Conservation (phyloP, 2,113 vertebrate species). For the Sinocyclocheilus grahami region DNA sequence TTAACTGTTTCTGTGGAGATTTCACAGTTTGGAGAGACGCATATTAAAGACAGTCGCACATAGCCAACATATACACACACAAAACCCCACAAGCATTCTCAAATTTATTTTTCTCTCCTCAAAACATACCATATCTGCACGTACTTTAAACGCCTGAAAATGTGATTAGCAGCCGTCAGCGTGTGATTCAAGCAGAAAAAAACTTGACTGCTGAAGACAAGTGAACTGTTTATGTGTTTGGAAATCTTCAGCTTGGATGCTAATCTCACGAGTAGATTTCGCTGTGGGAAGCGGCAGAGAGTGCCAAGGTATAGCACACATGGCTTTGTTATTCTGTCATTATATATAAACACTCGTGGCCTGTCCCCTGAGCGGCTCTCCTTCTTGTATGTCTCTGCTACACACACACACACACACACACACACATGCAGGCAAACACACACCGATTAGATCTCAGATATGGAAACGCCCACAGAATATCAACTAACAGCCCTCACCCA, state of each 20-base stretch:
- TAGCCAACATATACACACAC: slow-evolving; percentile 7
- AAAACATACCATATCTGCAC: slow-evolving; percentile 1
- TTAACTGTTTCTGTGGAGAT: slow-evolving; percentile 39
- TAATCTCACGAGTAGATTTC: too few species aligned
- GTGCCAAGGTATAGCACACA: slow-evolving; percentile 18
- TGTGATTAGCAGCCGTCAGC: neutral
- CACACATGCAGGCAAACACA: neutral
- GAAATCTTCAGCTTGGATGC: slow-evolving; percentile 1
- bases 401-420: slow-evolving; percentile 23
- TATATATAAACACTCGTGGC: slow-evolving; percentile 59
- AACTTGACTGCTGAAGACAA: neutral
- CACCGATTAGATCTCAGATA: slow-evolving; percentile 59
- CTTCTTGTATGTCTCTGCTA: slow-evolving; percentile 37
- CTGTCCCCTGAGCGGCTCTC: slow-evolving; percentile 49
- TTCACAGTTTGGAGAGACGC: slow-evolving; percentile 31
- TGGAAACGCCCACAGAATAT: slow-evolving; percentile 59
- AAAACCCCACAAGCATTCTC: neutral
- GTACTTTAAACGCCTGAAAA: neutral
- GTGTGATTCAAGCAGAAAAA: neutral
- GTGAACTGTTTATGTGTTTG: neutral
- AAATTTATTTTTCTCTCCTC: neutral
- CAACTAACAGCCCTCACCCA: slow-evolving; percentile 56
- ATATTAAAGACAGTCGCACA: neutral
- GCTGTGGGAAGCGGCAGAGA: neutral
- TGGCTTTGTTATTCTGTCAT: slow-evolving; percentile 59